Percentiles rank a stretch among this genome's conserved stretches.
phyloP scores from a whole-genome alignment of 2,888 invertebrate species.

The Blastobasis lacticolella region DNA sequence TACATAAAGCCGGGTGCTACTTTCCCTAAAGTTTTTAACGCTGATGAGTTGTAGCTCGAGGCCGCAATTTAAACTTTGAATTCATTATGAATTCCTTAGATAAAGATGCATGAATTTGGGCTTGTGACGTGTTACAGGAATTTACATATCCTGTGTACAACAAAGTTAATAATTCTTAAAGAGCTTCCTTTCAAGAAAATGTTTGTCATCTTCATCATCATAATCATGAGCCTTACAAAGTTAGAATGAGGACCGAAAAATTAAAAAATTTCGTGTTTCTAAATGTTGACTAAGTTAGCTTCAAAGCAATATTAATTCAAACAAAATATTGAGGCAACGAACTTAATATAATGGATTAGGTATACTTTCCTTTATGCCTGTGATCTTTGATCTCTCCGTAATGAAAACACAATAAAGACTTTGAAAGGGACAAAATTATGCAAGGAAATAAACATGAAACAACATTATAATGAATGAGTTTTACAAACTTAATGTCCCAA shows the following conservation, averaged over 20 bases:
- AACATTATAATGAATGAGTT: slow-evolving; percentile 5
- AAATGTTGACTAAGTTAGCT: no score
- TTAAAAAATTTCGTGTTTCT: no score
- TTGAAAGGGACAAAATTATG: background rate
- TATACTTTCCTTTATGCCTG: no score
- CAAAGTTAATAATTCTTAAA: no score
- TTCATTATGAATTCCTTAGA: slow-evolving; percentile 51
- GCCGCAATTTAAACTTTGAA: slow-evolving; percentile 59
- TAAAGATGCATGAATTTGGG: slow-evolving; percentile 39
- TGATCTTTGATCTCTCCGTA: no score
- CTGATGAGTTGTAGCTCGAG: slow-evolving; percentile 54
- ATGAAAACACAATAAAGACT: no score
- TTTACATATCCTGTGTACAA: no score
- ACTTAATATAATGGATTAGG: no score
- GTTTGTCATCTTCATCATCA: no score
- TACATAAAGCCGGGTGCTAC: slow-evolving; percentile 30
- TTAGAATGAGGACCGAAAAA: no score
- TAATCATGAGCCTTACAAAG: no score
- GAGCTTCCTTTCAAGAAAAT: no score
- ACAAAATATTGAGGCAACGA: background rate
- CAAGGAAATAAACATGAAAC: slow-evolving; percentile 5
- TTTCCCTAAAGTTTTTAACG: slow-evolving; percentile 51
- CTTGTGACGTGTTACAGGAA: slow-evolving; percentile 30
- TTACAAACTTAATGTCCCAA: background rate
- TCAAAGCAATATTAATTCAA: background rate